Base-by-base conservation (phyloP, 2,797 vertebrate genomes). In the Dallia pectoralis region DNA sequence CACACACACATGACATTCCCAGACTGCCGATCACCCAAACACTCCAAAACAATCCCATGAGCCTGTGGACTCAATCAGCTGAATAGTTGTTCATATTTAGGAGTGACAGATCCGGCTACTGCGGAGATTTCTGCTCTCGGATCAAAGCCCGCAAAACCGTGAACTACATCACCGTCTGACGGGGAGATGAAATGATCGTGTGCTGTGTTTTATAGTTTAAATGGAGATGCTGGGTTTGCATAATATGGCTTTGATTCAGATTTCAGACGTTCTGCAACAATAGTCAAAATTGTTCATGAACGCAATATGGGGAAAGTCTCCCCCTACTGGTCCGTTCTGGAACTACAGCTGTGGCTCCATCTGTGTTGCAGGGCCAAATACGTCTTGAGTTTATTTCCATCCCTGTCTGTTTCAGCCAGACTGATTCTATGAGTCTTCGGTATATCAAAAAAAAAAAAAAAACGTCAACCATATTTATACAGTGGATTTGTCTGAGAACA, bases 21-120 rank as follows among this genome's bases (percentile, higher is more conserved):
- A 19, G 9, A 67, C 72, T 76, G 65, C 51, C 71, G 71, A 69
- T 71, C 51, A 69, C 69, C 33, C 70, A 68, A 33, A 53, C 44
- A 32, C 44, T n/a, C n/a, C n/a, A n/a, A n/a, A n/a, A n/a, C 22
- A 9, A 11, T 9, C 63, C 59, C 22, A 18, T 25, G 48, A 53
- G 44, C 82, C 77, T 53, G 73, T 12, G 74, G 18, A 69, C 29
- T 74, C 25, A 22, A 51, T n/a, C n/a, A n/a, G 73, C 74, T 78
- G 70, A 68, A 79, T 74, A 75, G 69, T 67, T 79, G 72, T 22
- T 44, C 61, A 56, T 64, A 77, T 76, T 71, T 76, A 64, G 70
- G 66, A 73, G n/a, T n/a, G n/a, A n/a, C n/a, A n/a, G n/a, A n/a
- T n/a, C n/a, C n/a, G n/a, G n/a, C n/a, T 11, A 8, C 44, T 32